These are phyloP conservation scores for Chloroclysta siterata DNA, from an alignment of 2,888 invertebrate genomes.

Conservation along the genomic window DNA sequence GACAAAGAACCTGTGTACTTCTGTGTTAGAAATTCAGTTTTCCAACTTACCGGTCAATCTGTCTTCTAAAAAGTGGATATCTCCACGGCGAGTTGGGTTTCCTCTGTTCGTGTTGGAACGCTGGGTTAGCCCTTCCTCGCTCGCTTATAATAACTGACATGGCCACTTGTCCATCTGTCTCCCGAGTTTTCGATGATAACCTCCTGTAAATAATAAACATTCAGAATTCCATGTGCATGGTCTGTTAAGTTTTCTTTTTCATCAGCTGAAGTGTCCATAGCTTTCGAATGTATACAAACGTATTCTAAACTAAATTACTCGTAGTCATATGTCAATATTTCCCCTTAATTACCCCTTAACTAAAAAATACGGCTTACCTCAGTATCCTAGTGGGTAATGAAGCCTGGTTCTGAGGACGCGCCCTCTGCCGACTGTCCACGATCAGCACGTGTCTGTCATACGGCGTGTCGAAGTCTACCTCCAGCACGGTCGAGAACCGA, in stretches of 20 bases:
- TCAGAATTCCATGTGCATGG: too few relatives aligned
- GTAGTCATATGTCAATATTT: too few relatives aligned
- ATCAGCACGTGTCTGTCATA: slow-evolving; percentile 96
- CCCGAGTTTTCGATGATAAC: slow-evolving; percentile 89
- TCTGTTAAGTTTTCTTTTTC: too few relatives aligned
- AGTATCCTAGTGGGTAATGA: slow-evolving; percentile 87
- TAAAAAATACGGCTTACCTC: slow-evolving; percentile 73
- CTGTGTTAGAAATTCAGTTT: too few relatives aligned
- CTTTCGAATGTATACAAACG: too few relatives aligned
- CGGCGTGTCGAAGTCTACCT: slow-evolving; percentile 97
- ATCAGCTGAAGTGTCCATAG: too few relatives aligned
- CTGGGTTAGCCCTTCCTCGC: slow-evolving; percentile 88
- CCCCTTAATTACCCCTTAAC: neutral
- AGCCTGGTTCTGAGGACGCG: slow-evolving; percentile 71
- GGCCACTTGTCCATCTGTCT: slow-evolving; percentile 75
- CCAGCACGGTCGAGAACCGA: slow-evolving; percentile 95
- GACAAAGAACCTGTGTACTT: too few relatives aligned
- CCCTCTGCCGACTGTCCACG: slow-evolving; percentile 89
- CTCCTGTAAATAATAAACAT: slow-evolving; percentile 69
- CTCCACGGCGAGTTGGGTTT: slow-evolving; percentile 91
- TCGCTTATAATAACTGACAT: slow-evolving; percentile 76
- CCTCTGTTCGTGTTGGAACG: slow-evolving; percentile 86
- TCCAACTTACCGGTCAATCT: slow-evolving; percentile 72
- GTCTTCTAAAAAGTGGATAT: slow-evolving; percentile 86
- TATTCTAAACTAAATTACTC: too few relatives aligned